Evolutionary conservation across 2,888 invertebrate species (phyloP).

Genomic region (Thera obeliscata): DNA sequence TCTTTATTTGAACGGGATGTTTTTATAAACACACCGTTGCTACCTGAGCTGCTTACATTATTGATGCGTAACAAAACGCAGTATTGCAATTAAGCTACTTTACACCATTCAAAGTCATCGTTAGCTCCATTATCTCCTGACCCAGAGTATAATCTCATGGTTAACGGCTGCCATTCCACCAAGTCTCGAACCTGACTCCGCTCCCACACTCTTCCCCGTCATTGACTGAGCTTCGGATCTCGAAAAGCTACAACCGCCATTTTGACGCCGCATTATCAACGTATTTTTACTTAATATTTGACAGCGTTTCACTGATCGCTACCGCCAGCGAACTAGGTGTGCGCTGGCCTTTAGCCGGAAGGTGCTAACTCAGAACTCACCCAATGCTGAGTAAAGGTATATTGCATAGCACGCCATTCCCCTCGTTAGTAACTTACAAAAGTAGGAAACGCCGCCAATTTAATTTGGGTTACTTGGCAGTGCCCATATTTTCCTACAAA

Average conservation of each 20-base stretch:
- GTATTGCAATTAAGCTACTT: constrained; percentile 9
- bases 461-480: not conserved
- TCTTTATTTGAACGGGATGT: too few species aligned
- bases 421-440: too few species aligned
- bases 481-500: too few species aligned
- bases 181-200: constrained; percentile 66
- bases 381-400: too few species aligned
- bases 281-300: too few species aligned
- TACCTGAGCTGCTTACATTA: not conserved
- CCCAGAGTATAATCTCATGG: constrained; percentile 9
- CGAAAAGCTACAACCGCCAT: not conserved
- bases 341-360: too few species aligned
- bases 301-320: too few species aligned
- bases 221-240: not conserved
- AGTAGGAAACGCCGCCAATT: not conserved
- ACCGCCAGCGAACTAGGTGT: too few species aligned
- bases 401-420: too few species aligned
- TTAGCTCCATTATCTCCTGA: constrained; percentile 15
- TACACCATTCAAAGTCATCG: constrained; percentile 11
- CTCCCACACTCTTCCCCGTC: constrained; percentile 46
- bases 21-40: too few species aligned
- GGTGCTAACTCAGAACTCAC: too few species aligned
- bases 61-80: not conserved
- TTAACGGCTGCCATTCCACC: constrained; percentile 27
- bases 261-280: not conserved